Percentiles rank a stretch among this genome's conserved stretches.
These are phyloP conservation scores for Ophion ellenae DNA, from an alignment of 2,888 invertebrate species.

Conservation along the genomic window DNA sequence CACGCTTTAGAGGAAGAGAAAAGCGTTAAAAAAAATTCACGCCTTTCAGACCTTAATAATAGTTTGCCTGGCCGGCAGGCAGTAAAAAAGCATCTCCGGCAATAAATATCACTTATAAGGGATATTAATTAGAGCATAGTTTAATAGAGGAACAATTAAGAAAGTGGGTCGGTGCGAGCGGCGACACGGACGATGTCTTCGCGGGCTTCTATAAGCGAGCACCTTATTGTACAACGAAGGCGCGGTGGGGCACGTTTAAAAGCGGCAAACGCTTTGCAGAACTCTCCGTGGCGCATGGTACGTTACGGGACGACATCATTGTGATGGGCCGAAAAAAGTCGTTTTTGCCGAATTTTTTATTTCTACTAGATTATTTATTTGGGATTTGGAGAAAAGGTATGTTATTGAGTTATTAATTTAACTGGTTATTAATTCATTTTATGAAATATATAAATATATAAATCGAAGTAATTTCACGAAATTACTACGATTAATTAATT, in stretches of 20 bases:
- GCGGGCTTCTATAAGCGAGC: background rate
- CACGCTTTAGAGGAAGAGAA: background rate
- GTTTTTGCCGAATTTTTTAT: too few relatives aligned
- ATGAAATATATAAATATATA: too few relatives aligned
- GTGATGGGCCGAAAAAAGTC: too few relatives aligned
- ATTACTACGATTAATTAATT: too few relatives aligned
- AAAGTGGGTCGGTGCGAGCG: conserved; percentile 75
- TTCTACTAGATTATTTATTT: too few relatives aligned
- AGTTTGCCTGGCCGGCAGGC: conserved; percentile 1
- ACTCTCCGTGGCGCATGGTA: background rate
- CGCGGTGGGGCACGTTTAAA: background rate
- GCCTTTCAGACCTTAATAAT: conserved; percentile 1
- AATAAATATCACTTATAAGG: conserved; percentile 77
- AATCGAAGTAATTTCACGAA: too few relatives aligned
- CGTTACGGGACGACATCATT: too few relatives aligned
- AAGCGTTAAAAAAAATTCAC: conserved; percentile 40
- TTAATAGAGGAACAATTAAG: conserved; percentile 80
- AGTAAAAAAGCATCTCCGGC: conserved; percentile 57
- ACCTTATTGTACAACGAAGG: background rate
- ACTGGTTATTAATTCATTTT: too few relatives aligned
- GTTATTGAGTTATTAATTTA: too few relatives aligned
- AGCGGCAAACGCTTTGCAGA: conserved; percentile 13
- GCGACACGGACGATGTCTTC: conserved; percentile 43
- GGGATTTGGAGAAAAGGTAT: too few relatives aligned
- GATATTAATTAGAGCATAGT: conserved; percentile 80